These are phyloP conservation scores for Trachurus trachurus DNA, from an alignment of 2,797 vertebrate genomes.

Conservation along the genomic window DNA sequence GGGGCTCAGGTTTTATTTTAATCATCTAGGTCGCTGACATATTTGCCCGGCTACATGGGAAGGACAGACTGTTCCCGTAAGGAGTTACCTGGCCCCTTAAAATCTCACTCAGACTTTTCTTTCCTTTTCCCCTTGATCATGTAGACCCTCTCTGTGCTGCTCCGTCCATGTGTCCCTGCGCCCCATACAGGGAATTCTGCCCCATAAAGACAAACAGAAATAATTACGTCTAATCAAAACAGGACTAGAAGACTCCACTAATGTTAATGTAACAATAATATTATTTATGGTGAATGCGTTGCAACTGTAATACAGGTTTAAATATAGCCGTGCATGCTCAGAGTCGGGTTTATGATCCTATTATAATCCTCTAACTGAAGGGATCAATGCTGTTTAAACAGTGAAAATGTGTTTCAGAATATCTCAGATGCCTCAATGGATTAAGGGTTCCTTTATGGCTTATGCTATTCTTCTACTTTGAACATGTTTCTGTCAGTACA, in stretches of 20 bases:
- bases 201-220: slow-evolving; percentile 1
- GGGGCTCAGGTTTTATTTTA: slow-evolving; percentile 85
- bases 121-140: slow-evolving; percentile 51
- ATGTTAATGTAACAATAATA: background rate
- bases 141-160: background rate
- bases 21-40: slow-evolving; percentile 85
- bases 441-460: background rate
- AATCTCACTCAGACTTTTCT: slow-evolving; percentile 48
- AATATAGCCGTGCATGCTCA: background rate
- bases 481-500: too few relatives aligned
- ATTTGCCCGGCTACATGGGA: slow-evolving; percentile 79
- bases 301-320: background rate
- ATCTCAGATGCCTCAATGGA: background rate
- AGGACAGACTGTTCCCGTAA: slow-evolving; percentile 80
- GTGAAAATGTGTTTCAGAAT: background rate
- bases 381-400: background rate
- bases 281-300: background rate
- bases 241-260: background rate
- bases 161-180: slow-evolving; percentile 3
- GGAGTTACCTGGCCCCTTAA: slow-evolving; percentile 81
- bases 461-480: background rate
- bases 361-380: background rate
- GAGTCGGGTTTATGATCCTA: background rate
- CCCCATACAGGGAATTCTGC: background rate
- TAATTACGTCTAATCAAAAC: background rate